Base-by-base conservation (phyloP, 1,140 invertebrate species). In the Tachypleus tridentatus region DNA sequence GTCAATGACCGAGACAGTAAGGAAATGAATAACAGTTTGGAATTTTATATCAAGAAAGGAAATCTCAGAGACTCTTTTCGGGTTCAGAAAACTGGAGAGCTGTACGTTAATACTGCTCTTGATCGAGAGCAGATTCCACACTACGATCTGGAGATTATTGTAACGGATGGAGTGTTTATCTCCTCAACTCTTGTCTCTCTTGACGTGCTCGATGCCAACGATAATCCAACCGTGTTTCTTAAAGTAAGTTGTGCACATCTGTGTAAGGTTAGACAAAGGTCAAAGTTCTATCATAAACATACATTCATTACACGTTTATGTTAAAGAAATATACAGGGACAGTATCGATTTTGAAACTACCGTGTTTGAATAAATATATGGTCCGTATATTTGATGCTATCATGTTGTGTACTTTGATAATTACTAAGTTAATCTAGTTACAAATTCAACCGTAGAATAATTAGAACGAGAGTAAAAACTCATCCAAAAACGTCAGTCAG, bases 151-250 rank as follows among this genome's bases (percentile, higher is more conserved):
- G 80, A 79, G 65, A 80, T 94, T n/a, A 79, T 88, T 51, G 89
- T 86, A 57, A 92, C 89, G 5, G 91, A 94, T 79, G 91, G 90
- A 58, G 85, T 87, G 74, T 91, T 86, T 75, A 86, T 88, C 48
- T 84, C 89, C 51, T 80, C 78, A 51, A 84, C 85, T 7, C 81
- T 80, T 69, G 82, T 94, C 2, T 76, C 76, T 51, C 82, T 96
- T 50, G 81, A 85, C 70, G 80, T 96, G n/a, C 73, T 86, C 58
- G 95, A 98, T 79, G 87, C 87, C 10, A 95, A 97, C 79, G 93
- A 87, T 84, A 78, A 83, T 67, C 71, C 71, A n/a, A 78, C 79
- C 29, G 68, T 75, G 5, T 80, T 70, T 51, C 60, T 72, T 50
- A 71, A 70, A 60, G 77, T 78, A 66, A 71, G 63, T 69, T 48